Conservation (phyloP, 2,888 invertebrate species). For the Drosophila incognita region DNA sequence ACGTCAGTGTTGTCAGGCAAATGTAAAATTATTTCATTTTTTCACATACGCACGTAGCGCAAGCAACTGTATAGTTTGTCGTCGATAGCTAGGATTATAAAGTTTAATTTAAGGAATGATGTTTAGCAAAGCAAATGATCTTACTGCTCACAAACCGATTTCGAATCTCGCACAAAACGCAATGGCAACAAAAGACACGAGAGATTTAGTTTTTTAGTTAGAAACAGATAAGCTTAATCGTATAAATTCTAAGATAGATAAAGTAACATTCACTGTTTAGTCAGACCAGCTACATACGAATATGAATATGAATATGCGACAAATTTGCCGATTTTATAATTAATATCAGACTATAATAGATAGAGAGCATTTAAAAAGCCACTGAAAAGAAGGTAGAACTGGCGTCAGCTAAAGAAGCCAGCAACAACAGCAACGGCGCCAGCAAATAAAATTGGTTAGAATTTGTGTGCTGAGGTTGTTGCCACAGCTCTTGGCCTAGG, state of each 20-base stretch:
- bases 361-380: not conserved
- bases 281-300: not conserved
- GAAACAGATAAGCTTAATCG: not conserved
- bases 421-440: constrained; percentile 17
- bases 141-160: not conserved
- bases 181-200: not conserved
- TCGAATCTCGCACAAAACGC: not conserved
- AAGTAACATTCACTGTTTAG: not conserved
- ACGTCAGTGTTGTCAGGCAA: constrained; percentile 24
- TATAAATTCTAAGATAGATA: not conserved
- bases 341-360: not conserved
- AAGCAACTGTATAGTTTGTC: not conserved
- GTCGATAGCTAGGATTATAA: not conserved
- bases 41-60: not conserved
- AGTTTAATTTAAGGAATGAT: not conserved
- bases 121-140: not conserved
- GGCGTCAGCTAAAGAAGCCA: constrained; percentile 28
- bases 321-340: not conserved
- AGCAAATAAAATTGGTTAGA: constrained; percentile 31
- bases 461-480: not conserved
- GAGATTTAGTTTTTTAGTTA: not conserved
- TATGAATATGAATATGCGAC: not conserved
- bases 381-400: constrained; percentile 6
- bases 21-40: not conserved
- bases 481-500: constrained; percentile 19